Evolutionary conservation across 2,797 vertebrate genomes (phyloP).

Genomic region (Acestrorhynchus altus): DNA sequence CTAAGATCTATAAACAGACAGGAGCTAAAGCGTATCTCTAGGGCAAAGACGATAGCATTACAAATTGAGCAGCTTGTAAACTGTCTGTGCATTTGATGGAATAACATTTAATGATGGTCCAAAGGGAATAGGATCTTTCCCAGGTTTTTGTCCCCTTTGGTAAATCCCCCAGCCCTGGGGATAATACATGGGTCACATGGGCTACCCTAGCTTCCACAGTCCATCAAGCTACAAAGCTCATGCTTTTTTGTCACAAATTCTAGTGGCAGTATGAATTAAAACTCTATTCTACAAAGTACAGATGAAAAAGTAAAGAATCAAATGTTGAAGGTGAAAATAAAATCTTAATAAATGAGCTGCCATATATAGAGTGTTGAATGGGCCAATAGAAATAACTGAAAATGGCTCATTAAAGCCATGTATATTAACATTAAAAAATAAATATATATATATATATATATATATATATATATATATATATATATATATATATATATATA

Average conservation of each 20-base stretch:
- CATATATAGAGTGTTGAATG: too few species aligned
- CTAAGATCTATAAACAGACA: slow-evolving; percentile 75
- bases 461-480: too few species aligned
- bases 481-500: too few species aligned
- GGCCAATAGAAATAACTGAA: too few species aligned
- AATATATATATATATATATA: too few species aligned
- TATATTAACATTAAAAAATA: too few species aligned
- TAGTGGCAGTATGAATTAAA: too few species aligned
- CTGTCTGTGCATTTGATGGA: slow-evolving; percentile 87
- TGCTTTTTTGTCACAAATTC: background rate
- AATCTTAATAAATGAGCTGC: too few species aligned
- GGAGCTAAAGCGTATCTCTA: slow-evolving; percentile 76
- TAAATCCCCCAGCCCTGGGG: slow-evolving; percentile 75
- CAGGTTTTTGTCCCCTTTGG: slow-evolving; percentile 86
- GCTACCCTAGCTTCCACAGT: background rate
- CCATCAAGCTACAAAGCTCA: background rate
- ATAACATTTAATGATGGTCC: slow-evolving; percentile 84
- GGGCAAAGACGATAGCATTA: slow-evolving; percentile 88
- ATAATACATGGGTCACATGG: slow-evolving; percentile 38
- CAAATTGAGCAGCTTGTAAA: slow-evolving; percentile 92
- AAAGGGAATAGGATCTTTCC: slow-evolving; percentile 83
- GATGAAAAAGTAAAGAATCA: too few species aligned
- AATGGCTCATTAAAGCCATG: too few species aligned
- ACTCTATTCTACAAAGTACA: background rate
- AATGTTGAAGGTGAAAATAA: too few species aligned